Evolutionary conservation across 2,113 vertebrate species (phyloP), one percentile per base, ranked within the genome.

Genomic region (Otocyon megalotis): DNA sequence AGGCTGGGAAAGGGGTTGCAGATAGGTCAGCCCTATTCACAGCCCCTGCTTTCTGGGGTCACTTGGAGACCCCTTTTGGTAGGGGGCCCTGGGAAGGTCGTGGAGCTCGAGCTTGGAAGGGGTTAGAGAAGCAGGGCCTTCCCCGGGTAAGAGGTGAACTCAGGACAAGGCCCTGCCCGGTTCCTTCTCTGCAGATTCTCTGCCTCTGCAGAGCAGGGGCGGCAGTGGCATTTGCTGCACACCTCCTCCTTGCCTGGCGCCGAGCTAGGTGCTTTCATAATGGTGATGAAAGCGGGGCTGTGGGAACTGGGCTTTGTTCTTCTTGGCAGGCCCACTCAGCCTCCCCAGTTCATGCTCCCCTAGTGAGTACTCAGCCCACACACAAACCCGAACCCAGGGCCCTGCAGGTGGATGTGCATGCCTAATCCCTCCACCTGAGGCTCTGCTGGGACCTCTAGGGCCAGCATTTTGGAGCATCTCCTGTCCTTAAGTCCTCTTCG

Each of bases 191-290:
- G 82, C 84, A 67, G 83, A 58, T 74, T 56, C 82, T 83, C 67
- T 10, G 88, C 81, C 90, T 93, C 83, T 60, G 82, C 95, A 89
- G 92, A 48, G 93, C 11, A 72, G 82, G 72, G 95, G 95, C 14
- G 90, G 65, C n/a, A 37, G 28, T 16, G 37, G 72, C 54, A 37
- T 81, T 84, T 91, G 81, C 86, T 37, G 62, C 35, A 30, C 84
- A 56, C 85, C 72, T 83, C 94, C 88, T 92, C 77, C 89, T 87
- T 54, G 79, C 83, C 62, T 90, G 97, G 83, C 22, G 2, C 58
- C 1, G n/a, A 35, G 62, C 77, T 71, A 77, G 26, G 58, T 71
- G 56, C 72, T 89, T 94, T 94, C 79, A 58, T 72, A 67, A 74
- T 13, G 54, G 58, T 12, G 37, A 10, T 60, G 88, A 76, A 60